A percentile compares a stretch with the other conserved stretches of the same genome.
Conservation (phyloP, 1,140 invertebrate species). For the Leguminivora glycinivorella region DNA sequence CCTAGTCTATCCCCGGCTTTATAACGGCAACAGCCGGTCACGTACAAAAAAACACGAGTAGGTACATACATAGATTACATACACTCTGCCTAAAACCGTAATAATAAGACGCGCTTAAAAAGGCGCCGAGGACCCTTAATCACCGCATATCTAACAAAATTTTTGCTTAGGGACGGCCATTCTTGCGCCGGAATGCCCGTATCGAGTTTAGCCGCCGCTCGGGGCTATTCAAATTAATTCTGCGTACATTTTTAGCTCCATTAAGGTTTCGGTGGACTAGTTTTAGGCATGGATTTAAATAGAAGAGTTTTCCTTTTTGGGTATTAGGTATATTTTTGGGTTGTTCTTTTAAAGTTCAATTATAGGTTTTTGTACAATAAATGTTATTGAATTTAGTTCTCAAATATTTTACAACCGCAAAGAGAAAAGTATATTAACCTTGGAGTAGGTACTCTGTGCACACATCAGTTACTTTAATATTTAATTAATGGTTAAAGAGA, state of each 20-base stretch:
- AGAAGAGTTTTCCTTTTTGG: background rate
- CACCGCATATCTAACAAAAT: slow-evolving; percentile 25
- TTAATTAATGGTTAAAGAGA: too few species aligned
- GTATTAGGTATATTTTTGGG: background rate
- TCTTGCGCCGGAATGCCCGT: slow-evolving; percentile 5
- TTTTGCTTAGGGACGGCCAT: slow-evolving; percentile 21
- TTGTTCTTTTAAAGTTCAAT: background rate
- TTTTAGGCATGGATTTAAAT: slow-evolving; percentile 17
- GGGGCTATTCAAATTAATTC: slow-evolving; percentile 18
- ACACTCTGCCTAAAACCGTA: background rate
- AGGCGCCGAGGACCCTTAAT: background rate
- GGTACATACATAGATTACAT: background rate
- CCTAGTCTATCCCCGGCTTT: background rate
- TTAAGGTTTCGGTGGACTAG: background rate
- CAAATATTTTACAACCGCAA: too few species aligned
- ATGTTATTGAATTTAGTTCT: too few species aligned
- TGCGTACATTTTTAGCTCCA: slow-evolving; percentile 23
- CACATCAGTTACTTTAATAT: too few species aligned
- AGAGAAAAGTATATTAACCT: too few species aligned
- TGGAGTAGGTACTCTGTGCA: too few species aligned
- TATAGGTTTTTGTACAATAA: background rate
- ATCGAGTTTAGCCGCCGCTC: background rate
- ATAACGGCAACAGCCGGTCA: background rate
- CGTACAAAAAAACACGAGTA: background rate
- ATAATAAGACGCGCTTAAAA: background rate